Evolutionary conservation across 2,797 vertebrate species (phyloP).

Genomic region (Enteromius afrohamiltoni): DNA sequence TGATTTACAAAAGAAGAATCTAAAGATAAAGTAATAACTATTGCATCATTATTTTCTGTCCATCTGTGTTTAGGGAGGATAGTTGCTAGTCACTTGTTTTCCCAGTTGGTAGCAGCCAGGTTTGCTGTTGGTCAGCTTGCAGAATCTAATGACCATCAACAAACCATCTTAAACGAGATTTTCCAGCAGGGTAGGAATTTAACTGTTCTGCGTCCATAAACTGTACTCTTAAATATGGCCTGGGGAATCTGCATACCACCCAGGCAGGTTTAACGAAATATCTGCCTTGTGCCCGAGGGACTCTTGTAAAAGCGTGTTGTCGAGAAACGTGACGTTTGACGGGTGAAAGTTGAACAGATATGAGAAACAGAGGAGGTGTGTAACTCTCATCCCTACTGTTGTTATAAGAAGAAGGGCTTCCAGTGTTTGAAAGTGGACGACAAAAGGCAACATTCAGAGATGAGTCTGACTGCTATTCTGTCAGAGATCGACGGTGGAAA

Average conservation of each 20-base stretch:
- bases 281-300: not conserved
- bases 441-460: constrained; percentile 56
- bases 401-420: not conserved
- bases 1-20: not conserved
- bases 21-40: not conserved
- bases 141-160: too few relatives aligned
- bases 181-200: not conserved
- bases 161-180: not conserved
- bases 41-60: not conserved
- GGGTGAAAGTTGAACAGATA: constrained; percentile 57
- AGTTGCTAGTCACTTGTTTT: not conserved
- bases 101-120: not conserved
- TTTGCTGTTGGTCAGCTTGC: not conserved
- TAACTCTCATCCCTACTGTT: not conserved
- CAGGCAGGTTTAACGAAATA: constrained; percentile 1
- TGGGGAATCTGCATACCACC: not conserved
- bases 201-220: not conserved
- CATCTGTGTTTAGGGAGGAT: not conserved
- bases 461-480: constrained; percentile 79
- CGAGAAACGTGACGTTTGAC: constrained; percentile 44
- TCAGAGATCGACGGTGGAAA: constrained; percentile 75
- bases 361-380: constrained; percentile 56
- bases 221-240: not conserved
- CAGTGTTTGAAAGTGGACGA: not conserved
- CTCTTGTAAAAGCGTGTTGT: constrained; percentile 58